Percentiles rank a stretch among this genome's conserved stretches.
Conservation (phyloP, 2,888 invertebrate species). For the Sphaeridia pumilis region DNA sequence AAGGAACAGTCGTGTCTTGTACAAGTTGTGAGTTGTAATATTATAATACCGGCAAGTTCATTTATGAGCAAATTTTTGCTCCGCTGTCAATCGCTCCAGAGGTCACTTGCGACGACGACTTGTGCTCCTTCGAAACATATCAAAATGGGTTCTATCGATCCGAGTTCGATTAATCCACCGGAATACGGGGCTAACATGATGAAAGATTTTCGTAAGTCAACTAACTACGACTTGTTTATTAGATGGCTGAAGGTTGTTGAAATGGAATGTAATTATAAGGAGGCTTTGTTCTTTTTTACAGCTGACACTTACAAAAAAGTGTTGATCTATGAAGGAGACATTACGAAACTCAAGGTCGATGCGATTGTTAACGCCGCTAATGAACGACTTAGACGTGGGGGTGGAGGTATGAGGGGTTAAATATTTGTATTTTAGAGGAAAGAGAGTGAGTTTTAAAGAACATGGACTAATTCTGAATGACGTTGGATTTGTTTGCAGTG, state of each 20-base stretch:
- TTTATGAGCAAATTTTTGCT: no score
- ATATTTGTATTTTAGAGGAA: neutral
- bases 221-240: neutral
- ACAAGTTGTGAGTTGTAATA: no score
- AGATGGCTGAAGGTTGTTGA: neutral
- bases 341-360: slow-evolving; percentile 71
- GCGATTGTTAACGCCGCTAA: slow-evolving; percentile 88
- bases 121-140: no score
- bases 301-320: slow-evolving; percentile 19
- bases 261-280: neutral
- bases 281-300: neutral
- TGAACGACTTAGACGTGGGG: slow-evolving; percentile 58
- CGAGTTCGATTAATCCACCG: neutral
- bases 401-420: slow-evolving; percentile 49
- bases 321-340: slow-evolving; percentile 58
- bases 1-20: no score
- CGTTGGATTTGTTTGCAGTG: slow-evolving; percentile 46
- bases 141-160: slow-evolving; percentile 35
- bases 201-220: slow-evolving; percentile 10
- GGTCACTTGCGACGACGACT: no score
- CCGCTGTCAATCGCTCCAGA: no score
- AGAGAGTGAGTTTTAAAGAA: neutral
- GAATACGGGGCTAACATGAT: neutral
- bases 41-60: no score
- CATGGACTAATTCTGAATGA: neutral